Evolutionary conservation across 2,113 vertebrate species (phyloP).

Genomic region (Canis aureus): DNA sequence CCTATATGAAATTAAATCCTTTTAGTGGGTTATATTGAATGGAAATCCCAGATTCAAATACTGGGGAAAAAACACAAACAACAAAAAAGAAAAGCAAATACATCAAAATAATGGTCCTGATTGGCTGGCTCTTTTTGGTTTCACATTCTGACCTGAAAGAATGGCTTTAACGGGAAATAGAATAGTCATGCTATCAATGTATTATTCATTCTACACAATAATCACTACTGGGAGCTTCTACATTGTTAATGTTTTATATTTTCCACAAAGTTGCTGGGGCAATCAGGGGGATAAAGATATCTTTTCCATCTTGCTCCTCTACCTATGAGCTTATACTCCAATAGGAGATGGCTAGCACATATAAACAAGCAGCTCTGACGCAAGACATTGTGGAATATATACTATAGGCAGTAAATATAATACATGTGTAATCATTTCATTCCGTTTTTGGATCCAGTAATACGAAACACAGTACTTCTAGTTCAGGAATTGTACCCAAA

Average conservation of each 20-base stretch:
- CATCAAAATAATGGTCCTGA: not conserved
- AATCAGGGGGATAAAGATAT: not conserved
- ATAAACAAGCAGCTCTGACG: not conserved
- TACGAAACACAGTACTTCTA: not conserved
- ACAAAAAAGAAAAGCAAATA: not conserved
- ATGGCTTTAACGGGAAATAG: not conserved
- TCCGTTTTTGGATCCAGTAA: not conserved
- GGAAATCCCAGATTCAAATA: slow-evolving; percentile 45
- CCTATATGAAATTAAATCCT: not conserved
- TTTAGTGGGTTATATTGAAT: not conserved
- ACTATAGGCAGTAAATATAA: not conserved
- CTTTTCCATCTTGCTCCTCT: not conserved
- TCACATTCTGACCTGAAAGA: slow-evolving; percentile 49
- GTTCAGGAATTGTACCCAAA: not conserved
- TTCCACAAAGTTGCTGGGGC: not conserved
- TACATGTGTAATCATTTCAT: not conserved
- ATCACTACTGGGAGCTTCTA: not conserved
- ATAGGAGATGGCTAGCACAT: not conserved
- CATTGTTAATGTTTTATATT: not conserved
- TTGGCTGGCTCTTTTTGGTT: slow-evolving; percentile 21
- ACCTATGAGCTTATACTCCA: not conserved
- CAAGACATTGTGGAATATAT: not conserved
- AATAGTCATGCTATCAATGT: not conserved
- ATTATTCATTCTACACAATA: not conserved
- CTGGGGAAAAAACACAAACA: not conserved